Conservation (phyloP, 92 coral and sea anemone genomes). For the Epizoanthus stellaris region DNA sequence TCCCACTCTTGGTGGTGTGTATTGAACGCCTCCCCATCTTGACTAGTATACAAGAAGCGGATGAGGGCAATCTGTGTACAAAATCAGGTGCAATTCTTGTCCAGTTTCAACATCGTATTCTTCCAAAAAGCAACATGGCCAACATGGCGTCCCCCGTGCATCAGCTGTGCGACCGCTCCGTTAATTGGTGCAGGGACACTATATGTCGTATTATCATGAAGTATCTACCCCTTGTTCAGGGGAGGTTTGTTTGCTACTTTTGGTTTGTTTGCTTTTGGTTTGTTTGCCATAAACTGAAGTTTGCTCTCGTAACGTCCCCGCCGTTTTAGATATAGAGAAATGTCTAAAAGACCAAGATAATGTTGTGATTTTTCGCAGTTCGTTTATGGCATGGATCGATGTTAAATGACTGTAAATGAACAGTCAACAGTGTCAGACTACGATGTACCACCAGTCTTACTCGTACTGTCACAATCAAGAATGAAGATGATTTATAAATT, state of each 20-base stretch:
- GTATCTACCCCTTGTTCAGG: neutral
- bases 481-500: no score
- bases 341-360: no score
- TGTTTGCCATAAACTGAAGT: no score
- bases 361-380: no score
- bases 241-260: neutral
- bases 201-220: neutral
- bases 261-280: no score
- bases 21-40: constrained; percentile 97
- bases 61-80: constrained; percentile 22
- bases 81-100: constrained; percentile 9
- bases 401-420: no score
- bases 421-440: no score
- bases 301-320: no score
- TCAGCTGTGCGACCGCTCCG: constrained; percentile 16
- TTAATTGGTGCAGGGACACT: neutral
- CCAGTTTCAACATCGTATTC: neutral
- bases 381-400: no score
- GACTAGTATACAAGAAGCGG: neutral
- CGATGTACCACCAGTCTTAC: no score
- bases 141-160: constrained; percentile 36
- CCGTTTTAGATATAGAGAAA: no score
- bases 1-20: constrained; percentile 98
- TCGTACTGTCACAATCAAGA: no score
- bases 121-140: constrained; percentile 41